Percentiles rank a stretch among this genome's conserved stretches.
These are phyloP conservation scores for Sebastes hopkinsi DNA, from an alignment of 2,797 vertebrate genomes.

Conservation along the genomic window DNA sequence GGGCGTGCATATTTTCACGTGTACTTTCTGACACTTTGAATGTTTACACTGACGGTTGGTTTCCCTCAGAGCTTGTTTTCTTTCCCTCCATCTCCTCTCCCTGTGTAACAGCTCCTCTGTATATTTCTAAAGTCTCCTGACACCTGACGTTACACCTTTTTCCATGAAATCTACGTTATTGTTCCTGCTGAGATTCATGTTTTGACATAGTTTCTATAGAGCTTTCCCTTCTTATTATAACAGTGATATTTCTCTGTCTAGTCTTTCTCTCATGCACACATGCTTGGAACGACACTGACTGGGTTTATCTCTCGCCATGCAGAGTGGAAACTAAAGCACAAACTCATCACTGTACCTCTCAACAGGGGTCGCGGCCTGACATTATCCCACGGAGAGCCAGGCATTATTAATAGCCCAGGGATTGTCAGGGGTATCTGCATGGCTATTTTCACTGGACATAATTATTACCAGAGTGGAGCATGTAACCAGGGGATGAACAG, in stretches of 20 bases:
- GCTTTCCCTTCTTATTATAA: slow-evolving; percentile 23
- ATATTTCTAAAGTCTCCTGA: slow-evolving; percentile 16
- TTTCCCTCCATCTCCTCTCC: slow-evolving; percentile 30
- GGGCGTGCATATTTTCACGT: slow-evolving; percentile 51
- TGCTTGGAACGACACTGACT: neutral
- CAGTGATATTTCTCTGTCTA: neutral
- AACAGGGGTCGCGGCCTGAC: slow-evolving; percentile 54
- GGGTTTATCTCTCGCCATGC: slow-evolving; percentile 2
- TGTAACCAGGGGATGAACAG: slow-evolving; percentile 47
- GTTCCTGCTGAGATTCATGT: slow-evolving; percentile 22
- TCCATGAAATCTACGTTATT: slow-evolving; percentile 35
- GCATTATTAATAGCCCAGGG: slow-evolving; percentile 72
- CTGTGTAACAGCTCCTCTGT: slow-evolving; percentile 9
- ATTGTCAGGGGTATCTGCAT: slow-evolving; percentile 64
- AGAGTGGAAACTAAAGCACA: slow-evolving; percentile 59
- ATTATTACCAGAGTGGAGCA: slow-evolving; percentile 60
- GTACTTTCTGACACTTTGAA: slow-evolving; percentile 42
- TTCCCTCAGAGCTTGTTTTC: slow-evolving; percentile 57
- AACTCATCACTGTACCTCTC: slow-evolving; percentile 36
- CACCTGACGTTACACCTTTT: slow-evolving; percentile 34
- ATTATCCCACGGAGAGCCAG: slow-evolving; percentile 65
- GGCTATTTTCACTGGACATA: slow-evolving; percentile 57
- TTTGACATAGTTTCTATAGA: slow-evolving; percentile 9
- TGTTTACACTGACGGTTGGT: slow-evolving; percentile 63
- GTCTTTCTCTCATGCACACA: slow-evolving; percentile 8